Percentiles rank a stretch among this genome's conserved stretches.
These are phyloP conservation scores for Cyprinus carpio DNA, from an alignment of 2,113 vertebrate genomes.

Conservation along the genomic window DNA sequence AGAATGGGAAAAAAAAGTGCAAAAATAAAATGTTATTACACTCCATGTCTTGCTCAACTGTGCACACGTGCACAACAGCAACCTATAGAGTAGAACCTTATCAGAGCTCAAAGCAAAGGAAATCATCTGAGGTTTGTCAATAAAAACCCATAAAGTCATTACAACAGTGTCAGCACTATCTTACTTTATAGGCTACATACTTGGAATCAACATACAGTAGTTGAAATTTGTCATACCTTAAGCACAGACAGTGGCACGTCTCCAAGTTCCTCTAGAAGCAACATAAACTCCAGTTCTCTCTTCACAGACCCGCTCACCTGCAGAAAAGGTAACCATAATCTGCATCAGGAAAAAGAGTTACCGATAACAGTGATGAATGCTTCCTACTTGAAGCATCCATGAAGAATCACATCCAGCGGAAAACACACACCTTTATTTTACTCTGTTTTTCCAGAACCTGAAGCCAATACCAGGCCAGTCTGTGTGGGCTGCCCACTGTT, in stretches of 20 bases:
- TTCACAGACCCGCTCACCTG: slow-evolving; percentile 72
- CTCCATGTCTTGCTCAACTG: background rate
- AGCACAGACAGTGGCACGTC: slow-evolving; percentile 77
- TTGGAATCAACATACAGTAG: background rate
- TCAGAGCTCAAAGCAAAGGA: background rate
- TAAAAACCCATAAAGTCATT: background rate
- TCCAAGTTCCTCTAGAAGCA: slow-evolving; percentile 86
- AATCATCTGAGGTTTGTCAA: background rate
- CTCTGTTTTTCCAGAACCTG: slow-evolving; percentile 86
- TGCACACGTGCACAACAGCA: background rate
- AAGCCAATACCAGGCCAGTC: slow-evolving; percentile 91
- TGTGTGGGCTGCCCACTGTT: slow-evolving; percentile 80
- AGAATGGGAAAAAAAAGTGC: background rate
- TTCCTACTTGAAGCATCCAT: background rate
- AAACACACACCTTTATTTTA: slow-evolving; percentile 76
- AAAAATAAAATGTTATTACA: background rate
- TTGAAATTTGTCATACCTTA: slow-evolving; percentile 69
- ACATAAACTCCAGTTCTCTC: slow-evolving; percentile 85
- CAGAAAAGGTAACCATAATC: background rate
- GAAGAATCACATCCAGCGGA: background rate
- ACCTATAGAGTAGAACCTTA: background rate
- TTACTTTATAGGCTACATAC: background rate
- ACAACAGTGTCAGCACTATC: background rate
- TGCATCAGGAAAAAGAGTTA: background rate
- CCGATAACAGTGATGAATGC: background rate